Conservation (phyloP, 2,797 vertebrate genomes). For the Acipenser ruthenus region DNA sequence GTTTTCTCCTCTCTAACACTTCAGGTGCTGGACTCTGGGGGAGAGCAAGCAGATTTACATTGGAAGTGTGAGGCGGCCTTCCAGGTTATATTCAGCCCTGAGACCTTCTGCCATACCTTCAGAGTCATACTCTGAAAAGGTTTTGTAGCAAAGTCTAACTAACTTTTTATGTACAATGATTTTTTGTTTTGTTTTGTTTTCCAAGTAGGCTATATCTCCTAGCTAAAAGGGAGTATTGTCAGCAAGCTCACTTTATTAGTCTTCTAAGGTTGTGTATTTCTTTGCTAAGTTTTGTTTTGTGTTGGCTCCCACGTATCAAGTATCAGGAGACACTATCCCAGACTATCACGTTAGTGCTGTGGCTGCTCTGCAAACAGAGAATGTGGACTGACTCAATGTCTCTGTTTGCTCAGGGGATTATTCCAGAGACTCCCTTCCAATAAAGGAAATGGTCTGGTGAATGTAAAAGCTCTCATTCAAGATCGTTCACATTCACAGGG, state of each 20-base stretch:
- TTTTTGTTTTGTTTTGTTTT: too few species aligned
- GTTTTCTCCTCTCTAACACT: too few species aligned
- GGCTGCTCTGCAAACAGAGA: conserved; percentile 39
- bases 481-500: conserved; percentile 43
- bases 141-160: too few species aligned
- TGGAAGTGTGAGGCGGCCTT: too few species aligned
- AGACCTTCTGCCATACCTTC: too few species aligned
- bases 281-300: background rate
- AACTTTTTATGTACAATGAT: too few species aligned
- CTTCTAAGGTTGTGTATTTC: background rate
- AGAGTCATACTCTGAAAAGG: too few species aligned
- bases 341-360: conserved; percentile 12
- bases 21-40: too few species aligned
- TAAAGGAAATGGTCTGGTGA: conserved; percentile 48
- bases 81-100: too few species aligned
- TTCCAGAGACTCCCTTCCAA: conserved; percentile 55
- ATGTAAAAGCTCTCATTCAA: conserved; percentile 38
- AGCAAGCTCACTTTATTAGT: background rate
- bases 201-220: too few species aligned
- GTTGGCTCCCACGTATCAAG: background rate
- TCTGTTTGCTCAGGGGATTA: conserved; percentile 39
- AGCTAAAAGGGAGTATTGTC: background rate
- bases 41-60: too few species aligned
- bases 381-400: conserved; percentile 31
- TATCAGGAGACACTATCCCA: conserved; percentile 8